phyloP scores from a whole-genome alignment of 2,797 vertebrate genomes.

The Muraenolepis orangiensis region DNA sequence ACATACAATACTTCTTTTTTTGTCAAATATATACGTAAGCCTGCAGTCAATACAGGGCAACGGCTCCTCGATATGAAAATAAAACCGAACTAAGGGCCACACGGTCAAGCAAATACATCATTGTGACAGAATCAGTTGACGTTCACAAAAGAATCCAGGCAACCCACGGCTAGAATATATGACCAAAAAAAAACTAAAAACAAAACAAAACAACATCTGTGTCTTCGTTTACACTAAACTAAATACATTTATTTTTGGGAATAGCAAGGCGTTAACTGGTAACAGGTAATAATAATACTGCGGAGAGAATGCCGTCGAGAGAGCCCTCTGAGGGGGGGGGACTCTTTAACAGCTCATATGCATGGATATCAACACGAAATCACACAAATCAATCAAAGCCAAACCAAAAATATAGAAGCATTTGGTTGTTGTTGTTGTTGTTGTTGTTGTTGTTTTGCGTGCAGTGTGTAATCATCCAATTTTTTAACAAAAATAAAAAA shows the following conservation, averaged over 20 bases:
- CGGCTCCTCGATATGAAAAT: constrained; percentile 71
- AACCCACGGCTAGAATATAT: constrained; percentile 49
- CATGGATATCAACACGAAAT: constrained; percentile 9
- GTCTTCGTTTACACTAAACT: constrained; percentile 55
- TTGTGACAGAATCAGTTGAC: constrained; percentile 58
- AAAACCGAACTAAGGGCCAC: constrained; percentile 66
- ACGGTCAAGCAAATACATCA: constrained; percentile 68
- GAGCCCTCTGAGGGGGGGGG: constrained; percentile 28
- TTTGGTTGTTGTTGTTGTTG: constrained; percentile 49
- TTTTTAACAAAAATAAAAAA: not conserved
- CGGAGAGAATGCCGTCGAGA: constrained; percentile 46
- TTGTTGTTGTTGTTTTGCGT: constrained; percentile 19
- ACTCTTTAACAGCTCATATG: constrained; percentile 44
- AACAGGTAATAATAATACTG: constrained; percentile 68
- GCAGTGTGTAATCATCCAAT: not conserved
- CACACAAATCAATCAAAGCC: constrained; percentile 3
- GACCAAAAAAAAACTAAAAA: constrained; percentile 44
- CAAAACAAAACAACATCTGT: constrained; percentile 50
- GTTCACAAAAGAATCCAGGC: constrained; percentile 47
- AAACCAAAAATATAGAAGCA: constrained; percentile 30
- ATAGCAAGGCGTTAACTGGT: constrained; percentile 54
- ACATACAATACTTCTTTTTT: constrained; percentile 66
- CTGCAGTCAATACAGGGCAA: constrained; percentile 92
- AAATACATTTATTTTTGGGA: constrained; percentile 53
- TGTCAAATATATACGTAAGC: constrained; percentile 78